Evolutionary conservation across 2,113 vertebrate genomes (phyloP), one percentile per base, ranked within the genome.

Genomic region (Onychorhynchus coronatus): DNA sequence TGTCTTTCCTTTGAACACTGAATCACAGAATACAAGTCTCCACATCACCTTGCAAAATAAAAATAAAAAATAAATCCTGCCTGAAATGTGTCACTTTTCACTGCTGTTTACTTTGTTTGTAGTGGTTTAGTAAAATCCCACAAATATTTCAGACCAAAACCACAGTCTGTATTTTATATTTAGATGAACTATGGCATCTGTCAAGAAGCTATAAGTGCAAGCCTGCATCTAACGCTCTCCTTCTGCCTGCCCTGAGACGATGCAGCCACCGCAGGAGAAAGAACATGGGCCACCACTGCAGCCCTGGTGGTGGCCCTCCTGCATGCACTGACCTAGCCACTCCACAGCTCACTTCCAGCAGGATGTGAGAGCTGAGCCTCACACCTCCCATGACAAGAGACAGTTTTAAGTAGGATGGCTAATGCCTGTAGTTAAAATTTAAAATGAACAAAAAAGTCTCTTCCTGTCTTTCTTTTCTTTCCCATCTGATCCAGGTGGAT

Each of bases 251-350:
- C 14, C 85, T 74, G 85, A 59, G 89, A 94, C 79, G 65, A 66
- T 14, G 73, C 91, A 97, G 96, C 95, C 96, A 91, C 94, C 95
- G 93, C 94, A 97, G 97, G 96, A 98, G 91, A 97, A 96, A 89
- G 78, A 96, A 86, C 50, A 59, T 33, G 37, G 80, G 86, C 93
- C 97, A 98, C 96, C 94, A 12, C 31, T 14, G 94, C 85, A 95
- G 95, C 81, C 76, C 53, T 58, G 37, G 61, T 79, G 63, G 47
- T 94, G 91, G 65, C 75, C 84, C 87, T 87, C 79, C 88, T 92
- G 92, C 77, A 33, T 52, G 62, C 41, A 35, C 62, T 30, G 8
- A n/a, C 19, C 56, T 16, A n/a, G 56, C 59, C 73, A 85, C 50
- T 61, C 55, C 89, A 49, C 65, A 91, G 63, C 47, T 86, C 84